Conservation (phyloP, 2,888 invertebrate species). For the Fissipunctia ypsillon region DNA sequence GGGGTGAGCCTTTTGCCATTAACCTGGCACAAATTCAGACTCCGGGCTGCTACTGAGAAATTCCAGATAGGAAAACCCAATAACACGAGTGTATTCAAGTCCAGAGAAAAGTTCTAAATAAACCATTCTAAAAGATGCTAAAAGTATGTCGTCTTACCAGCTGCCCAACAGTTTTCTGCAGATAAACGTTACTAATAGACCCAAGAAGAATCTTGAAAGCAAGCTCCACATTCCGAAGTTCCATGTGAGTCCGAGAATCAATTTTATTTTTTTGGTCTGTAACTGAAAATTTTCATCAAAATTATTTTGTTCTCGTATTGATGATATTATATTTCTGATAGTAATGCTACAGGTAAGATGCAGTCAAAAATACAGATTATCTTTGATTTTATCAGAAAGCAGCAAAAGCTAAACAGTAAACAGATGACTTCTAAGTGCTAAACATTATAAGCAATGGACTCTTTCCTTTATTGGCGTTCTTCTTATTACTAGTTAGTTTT, state of each 20-base stretch:
- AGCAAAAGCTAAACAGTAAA: no score
- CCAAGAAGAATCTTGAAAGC: constrained; percentile 82
- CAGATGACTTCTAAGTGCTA: no score
- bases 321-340: not conserved
- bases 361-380: not conserved
- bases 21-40: no score
- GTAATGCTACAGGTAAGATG: not conserved
- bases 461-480: not conserved
- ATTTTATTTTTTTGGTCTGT: constrained; percentile 79
- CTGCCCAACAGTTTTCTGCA: constrained; percentile 83
- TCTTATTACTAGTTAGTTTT: not conserved
- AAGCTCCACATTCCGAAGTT: constrained; percentile 79
- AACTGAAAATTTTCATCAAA: constrained; percentile 71
- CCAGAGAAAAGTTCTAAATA: no score
- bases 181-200: constrained; percentile 74
- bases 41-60: no score
- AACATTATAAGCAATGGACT: constrained; percentile 5
- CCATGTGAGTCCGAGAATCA: constrained; percentile 76
- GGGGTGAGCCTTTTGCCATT: no score
- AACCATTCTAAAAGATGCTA: no score
- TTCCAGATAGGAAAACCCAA: no score
- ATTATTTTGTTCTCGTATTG: not conserved
- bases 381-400: not conserved
- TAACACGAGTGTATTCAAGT: no score
- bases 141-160: constrained; percentile 73